Base-by-base conservation (phyloP, 30 jellyfish, hydroid and myxozoan species). In the Pseudorhiza aurosa region DNA sequence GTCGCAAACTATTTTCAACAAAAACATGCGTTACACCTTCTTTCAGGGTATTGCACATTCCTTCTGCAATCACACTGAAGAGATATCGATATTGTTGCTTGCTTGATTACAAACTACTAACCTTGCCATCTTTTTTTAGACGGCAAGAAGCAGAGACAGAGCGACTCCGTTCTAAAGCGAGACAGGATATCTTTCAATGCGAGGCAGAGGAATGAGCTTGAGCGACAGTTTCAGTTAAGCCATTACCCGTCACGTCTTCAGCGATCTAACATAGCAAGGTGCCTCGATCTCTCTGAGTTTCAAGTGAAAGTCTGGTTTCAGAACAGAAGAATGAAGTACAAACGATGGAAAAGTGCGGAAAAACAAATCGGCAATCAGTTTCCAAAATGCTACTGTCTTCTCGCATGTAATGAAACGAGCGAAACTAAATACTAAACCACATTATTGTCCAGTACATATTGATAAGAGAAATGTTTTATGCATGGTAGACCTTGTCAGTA, bases 221-320 rank as follows among this genome's bases (percentile, higher is more conserved):
- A 82, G 64, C 68, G 81, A 36, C 94, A 82, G 74, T 82, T 82
- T 46, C 87, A 71, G 29, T 37, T 25, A 7, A 71, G 87, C 47
- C 65, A 71, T 14, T 82, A 82, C 33, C 94, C 94, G 9, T 82
- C 94, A 12, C 94, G 94, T 3, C 57, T 35, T 45, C 81, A 68
- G 6, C 49, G 94, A 55, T 42, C 79, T 11, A 58, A 68, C 0
- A 62, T 82, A 32, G 94, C 94, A 22, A 58, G 58, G 5, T 56
- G 26, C 42, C 82, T 82, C 35, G 87, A 63, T 18, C 71, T 82
- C 36, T 68, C 94, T 0, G 94, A 82, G 68, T 82, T 82, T 30
- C 94, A 82, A 59, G 87, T 82, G 19, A 82, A 82, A 46, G 94
- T 82, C 1, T 82, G 94, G 94, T 82, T 82, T 50, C 94, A 82